These are phyloP conservation scores for Drosophila nigricruria DNA, from an alignment of 2,888 invertebrate species.

Conservation along the genomic window DNA sequence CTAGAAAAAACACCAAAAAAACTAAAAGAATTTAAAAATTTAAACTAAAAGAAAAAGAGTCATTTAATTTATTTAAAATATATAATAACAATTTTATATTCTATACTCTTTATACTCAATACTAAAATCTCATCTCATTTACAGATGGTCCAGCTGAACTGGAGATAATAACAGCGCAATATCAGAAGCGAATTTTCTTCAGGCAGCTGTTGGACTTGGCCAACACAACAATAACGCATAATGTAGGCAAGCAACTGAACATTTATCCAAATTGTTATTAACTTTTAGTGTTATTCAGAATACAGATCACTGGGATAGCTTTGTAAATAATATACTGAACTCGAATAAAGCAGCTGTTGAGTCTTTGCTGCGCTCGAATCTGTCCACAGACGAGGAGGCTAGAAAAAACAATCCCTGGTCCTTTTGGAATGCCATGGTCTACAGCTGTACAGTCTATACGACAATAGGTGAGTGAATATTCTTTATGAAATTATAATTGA, in stretches of 20 bases:
- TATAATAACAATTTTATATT: neutral
- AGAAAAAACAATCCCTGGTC: conserved; percentile 89
- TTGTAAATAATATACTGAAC: conserved; percentile 85
- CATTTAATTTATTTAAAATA: neutral
- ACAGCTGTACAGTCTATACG: conserved; percentile 94
- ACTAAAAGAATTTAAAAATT: too few species aligned
- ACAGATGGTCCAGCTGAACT: conserved; percentile 61
- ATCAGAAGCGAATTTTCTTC: conserved; percentile 76
- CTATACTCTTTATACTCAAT: neutral
- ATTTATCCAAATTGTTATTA: neutral
- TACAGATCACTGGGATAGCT: conserved; percentile 86
- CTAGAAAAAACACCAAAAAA: too few species aligned
- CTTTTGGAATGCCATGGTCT: conserved; percentile 94
- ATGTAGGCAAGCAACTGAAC: neutral
- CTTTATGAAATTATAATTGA: too few species aligned
- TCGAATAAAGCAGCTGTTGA: conserved; percentile 87
- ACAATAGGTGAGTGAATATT: conserved; percentile 90
- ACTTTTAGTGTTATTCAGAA: conserved; percentile 1
- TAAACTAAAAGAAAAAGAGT: too few species aligned
- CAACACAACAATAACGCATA: neutral
- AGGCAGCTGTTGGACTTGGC: conserved; percentile 62
- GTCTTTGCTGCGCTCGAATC: conserved; percentile 57
- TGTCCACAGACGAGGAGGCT: conserved; percentile 58
- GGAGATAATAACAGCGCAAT: conserved; percentile 52
- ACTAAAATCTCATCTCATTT: too few species aligned